Conservation (phyloP, 1,140 invertebrate genomes). For the Procambarus virginalis region DNA sequence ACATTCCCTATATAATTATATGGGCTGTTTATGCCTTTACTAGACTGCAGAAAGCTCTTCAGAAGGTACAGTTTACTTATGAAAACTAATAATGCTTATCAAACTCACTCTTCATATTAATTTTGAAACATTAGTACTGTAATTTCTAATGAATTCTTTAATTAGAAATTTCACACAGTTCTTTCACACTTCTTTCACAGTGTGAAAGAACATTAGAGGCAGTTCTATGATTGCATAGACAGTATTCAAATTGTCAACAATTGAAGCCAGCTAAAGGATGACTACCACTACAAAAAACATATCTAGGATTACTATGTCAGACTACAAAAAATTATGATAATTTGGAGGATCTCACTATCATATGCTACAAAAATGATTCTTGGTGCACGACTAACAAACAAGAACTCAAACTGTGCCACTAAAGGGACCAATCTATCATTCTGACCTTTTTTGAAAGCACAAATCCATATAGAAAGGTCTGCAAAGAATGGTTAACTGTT, state of each 20-base stretch:
- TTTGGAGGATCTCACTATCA: slow-evolving; percentile 1
- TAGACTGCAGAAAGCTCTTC: no score
- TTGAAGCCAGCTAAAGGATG: slow-evolving; percentile 33
- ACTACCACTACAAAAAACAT: slow-evolving; percentile 6
- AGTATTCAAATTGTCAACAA: background rate
- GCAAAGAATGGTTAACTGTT: slow-evolving; percentile 54
- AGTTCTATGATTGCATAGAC: background rate
- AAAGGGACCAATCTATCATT: slow-evolving; percentile 40
- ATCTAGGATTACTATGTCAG: background rate
- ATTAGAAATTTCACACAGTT: no score
- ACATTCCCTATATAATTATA: no score
- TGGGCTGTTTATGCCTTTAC: no score
- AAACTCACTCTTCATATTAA: no score
- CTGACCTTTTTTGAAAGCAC: slow-evolving; percentile 67
- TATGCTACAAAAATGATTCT: background rate
- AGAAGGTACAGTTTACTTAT: no score
- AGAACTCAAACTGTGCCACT: slow-evolving; percentile 37
- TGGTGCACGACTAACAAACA: slow-evolving; percentile 13
- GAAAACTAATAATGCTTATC: no score
- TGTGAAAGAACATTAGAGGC: background rate
- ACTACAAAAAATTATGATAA: background rate
- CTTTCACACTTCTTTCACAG: slow-evolving; percentile 59
- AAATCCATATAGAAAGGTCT: slow-evolving; percentile 68
- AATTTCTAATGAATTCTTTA: background rate
- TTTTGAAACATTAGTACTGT: no score